A percentile compares a stretch with the other conserved stretches of the same genome.
These are phyloP conservation scores for Callionymus lyra DNA, from an alignment of 2,113 vertebrate species.

Conservation along the genomic window DNA sequence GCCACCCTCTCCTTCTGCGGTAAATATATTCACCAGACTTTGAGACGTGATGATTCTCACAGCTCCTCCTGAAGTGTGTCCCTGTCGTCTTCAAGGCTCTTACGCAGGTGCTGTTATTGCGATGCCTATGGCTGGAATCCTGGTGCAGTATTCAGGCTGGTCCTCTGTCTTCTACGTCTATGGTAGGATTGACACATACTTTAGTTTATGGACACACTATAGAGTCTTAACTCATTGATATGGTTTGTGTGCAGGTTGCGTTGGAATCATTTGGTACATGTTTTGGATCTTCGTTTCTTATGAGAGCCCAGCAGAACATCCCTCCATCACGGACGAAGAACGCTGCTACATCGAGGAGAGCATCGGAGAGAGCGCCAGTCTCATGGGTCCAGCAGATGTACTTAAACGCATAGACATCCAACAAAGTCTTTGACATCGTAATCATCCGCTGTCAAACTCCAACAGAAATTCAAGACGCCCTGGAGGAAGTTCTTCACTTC, in stretches of 20 bases:
- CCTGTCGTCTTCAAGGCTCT: slow-evolving; percentile 68
- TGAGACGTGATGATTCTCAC: not conserved
- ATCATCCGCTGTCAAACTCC: not conserved
- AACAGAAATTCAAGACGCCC: slow-evolving; percentile 97
- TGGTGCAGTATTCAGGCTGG: slow-evolving; percentile 96
- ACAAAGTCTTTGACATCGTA: not conserved
- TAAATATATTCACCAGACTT: slow-evolving; percentile 58
- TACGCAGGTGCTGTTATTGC: slow-evolving; percentile 96
- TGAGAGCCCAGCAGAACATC: slow-evolving; percentile 92
- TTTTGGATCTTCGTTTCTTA: slow-evolving; percentile 98
- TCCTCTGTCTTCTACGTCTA: slow-evolving; percentile 97
- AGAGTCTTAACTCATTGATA: no score
- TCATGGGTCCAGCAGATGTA: slow-evolving; percentile 86
- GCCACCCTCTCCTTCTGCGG: slow-evolving; percentile 97
- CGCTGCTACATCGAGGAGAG: slow-evolving; percentile 97
- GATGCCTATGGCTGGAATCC: slow-evolving; percentile 92
- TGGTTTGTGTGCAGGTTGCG: slow-evolving; percentile 68
- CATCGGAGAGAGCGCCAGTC: slow-evolving; percentile 91
- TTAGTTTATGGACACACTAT: not conserved
- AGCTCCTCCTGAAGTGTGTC: not conserved
- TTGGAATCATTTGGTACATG: slow-evolving; percentile 94
- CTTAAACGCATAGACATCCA: not conserved
- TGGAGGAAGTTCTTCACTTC: slow-evolving; percentile 99
- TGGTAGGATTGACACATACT: slow-evolving; percentile 69
- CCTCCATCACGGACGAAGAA: slow-evolving; percentile 91